Evolutionary conservation across 2,113 vertebrate species (phyloP).

Genomic region (Carassius gibelio): DNA sequence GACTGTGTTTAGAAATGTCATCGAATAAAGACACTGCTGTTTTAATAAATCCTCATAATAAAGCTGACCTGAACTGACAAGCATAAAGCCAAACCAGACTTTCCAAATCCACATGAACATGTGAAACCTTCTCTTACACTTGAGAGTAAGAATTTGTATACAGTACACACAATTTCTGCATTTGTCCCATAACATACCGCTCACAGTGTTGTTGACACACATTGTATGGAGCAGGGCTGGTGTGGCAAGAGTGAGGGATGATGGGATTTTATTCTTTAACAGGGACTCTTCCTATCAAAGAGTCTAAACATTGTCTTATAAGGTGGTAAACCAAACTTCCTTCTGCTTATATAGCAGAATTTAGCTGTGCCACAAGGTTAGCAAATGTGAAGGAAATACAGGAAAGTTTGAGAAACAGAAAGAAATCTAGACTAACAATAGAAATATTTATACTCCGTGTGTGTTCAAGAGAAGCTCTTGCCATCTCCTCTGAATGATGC

Average conservation of each 20-base stretch:
- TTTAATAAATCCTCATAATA: neutral
- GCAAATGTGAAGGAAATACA: neutral
- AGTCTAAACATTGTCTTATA: slow-evolving; percentile 77
- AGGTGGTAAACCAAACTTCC: slow-evolving; percentile 57
- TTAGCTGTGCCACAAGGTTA: neutral
- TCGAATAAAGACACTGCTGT: slow-evolving; percentile 22
- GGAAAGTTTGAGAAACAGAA: neutral
- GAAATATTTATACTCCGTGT: neutral
- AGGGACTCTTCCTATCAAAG: slow-evolving; percentile 56
- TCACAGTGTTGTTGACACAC: neutral
- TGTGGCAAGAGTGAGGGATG: neutral
- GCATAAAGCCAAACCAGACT: neutral
- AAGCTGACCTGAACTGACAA: neutral
- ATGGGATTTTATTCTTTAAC: slow-evolving; percentile 11
- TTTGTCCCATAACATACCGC: neutral
- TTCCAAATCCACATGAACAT: neutral
- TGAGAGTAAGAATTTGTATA: neutral
- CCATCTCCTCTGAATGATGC: neutral
- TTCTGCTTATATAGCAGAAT: neutral
- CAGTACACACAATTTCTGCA: neutral
- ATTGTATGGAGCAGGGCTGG: neutral
- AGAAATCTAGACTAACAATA: neutral
- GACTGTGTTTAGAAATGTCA: slow-evolving; percentile 37
- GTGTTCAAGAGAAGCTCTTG: neutral
- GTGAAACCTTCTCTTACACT: neutral